A percentile compares a stretch with the other conserved stretches of the same genome.
phyloP scores from a whole-genome alignment of 2,113 vertebrate genomes.

The Pollachius pollachius region DNA sequence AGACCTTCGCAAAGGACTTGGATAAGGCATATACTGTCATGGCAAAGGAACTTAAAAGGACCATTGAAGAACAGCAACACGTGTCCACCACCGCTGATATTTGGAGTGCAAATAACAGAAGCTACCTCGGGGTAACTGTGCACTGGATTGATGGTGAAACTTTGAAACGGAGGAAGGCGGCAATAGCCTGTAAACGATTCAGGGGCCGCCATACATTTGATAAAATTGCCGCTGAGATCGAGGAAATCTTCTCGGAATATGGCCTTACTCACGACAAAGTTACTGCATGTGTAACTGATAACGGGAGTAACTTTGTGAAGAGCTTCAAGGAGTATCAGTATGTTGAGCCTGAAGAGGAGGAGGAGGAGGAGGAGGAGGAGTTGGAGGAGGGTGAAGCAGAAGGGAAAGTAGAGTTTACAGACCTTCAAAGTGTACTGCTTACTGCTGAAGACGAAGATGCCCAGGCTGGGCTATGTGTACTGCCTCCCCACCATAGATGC shows the following conservation, averaged over 20 bases:
- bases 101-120: slow-evolving; percentile 6
- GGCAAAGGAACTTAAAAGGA: slow-evolving; percentile 6
- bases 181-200: too few species aligned
- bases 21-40: not conserved
- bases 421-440: slow-evolving; percentile 15
- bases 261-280: not conserved
- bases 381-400: not conserved
- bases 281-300: too few species aligned
- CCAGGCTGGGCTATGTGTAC: slow-evolving; percentile 4
- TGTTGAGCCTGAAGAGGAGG: slow-evolving; percentile 11
- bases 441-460: slow-evolving; percentile 11
- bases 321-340: too few species aligned
- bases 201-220: too few species aligned
- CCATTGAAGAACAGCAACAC: not conserved
- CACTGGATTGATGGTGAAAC: not conserved
- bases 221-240: too few species aligned
- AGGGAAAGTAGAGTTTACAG: not conserved
- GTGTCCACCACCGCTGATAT: slow-evolving; percentile 6
- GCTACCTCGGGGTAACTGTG: not conserved
- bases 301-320: too few species aligned
- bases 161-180: not conserved
- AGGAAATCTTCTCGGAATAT: too few species aligned
- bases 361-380: slow-evolving; percentile 4
- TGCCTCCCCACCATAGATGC: slow-evolving; percentile 22
- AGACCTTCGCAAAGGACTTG: slow-evolving; percentile 12